Conservation (phyloP, 1,140 invertebrate genomes). For the Laupala kohalensis region DNA sequence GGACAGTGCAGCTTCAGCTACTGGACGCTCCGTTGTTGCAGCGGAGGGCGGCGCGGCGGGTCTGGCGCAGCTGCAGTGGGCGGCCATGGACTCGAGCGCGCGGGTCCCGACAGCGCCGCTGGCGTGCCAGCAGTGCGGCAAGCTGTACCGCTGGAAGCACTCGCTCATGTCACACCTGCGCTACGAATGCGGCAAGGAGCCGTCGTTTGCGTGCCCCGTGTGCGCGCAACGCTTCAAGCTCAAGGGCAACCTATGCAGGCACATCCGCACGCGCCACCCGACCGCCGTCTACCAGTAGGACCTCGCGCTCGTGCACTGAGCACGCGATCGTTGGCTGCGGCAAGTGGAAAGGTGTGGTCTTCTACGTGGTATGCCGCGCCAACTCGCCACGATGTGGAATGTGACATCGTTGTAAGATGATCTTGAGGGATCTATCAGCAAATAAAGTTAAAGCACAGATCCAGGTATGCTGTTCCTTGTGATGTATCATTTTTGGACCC, state of each 20-base stretch:
- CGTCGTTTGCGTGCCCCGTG: conserved; percentile 25
- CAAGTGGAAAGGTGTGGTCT: too few relatives aligned
- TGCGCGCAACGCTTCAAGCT: conserved; percentile 18
- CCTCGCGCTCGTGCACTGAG: too few relatives aligned
- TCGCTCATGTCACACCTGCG: conserved; percentile 20
- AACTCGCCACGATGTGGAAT: too few relatives aligned
- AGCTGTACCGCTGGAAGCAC: conserved; percentile 61
- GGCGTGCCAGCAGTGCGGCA: conserved; percentile 58
- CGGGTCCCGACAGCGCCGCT: conserved; percentile 17
- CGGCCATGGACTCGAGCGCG: neutral
- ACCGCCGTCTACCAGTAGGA: neutral
- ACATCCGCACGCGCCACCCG: conserved; percentile 25
- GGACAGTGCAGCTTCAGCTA: too few relatives aligned
- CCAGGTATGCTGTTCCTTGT: too few relatives aligned
- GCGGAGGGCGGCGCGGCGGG: neutral
- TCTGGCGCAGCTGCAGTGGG: conserved; percentile 24
- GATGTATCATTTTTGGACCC: too few relatives aligned
- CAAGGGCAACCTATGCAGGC: conserved; percentile 9
- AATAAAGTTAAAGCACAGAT: too few relatives aligned
- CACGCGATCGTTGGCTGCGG: too few relatives aligned
- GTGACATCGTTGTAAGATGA: too few relatives aligned
- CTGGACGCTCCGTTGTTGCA: neutral
- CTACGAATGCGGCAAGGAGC: conserved; percentile 25
- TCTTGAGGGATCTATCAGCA: too few relatives aligned
- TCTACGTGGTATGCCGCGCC: too few relatives aligned